phyloP scores from a whole-genome alignment of 2,113 vertebrate genomes.

The Rhabdornis inornatus region DNA sequence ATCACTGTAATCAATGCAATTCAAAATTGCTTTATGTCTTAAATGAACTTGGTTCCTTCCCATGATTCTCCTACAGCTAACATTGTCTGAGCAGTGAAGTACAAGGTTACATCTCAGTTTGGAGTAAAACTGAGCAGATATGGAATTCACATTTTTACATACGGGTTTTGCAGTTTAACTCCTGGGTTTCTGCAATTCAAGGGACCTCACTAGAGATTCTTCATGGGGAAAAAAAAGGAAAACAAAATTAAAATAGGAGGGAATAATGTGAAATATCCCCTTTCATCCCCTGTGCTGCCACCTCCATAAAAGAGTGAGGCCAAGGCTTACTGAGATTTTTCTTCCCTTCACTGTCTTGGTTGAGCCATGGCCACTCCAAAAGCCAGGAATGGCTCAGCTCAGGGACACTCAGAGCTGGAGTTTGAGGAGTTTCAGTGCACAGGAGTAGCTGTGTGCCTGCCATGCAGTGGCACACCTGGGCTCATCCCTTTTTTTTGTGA shows the following conservation, averaged over 20 bases:
- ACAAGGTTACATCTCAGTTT: constrained; percentile 25
- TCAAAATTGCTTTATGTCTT: constrained; percentile 57
- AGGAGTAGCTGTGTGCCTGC: fast-evolving
- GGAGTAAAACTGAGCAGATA: neutral
- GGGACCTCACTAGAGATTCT: fast-evolving
- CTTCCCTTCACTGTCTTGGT: neutral
- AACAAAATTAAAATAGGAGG: neutral
- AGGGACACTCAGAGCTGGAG: neutral
- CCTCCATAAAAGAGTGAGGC: neutral
- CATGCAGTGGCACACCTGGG: neutral
- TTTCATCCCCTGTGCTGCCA: neutral
- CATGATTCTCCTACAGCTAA: constrained; percentile 37
- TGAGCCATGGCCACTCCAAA: neutral
- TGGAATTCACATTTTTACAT: neutral
- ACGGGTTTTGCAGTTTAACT: neutral
- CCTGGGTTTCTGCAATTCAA: neutral
- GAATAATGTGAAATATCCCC: neutral
- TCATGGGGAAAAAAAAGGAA: neutral
- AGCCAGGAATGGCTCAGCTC: neutral
- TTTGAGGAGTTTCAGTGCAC: neutral
- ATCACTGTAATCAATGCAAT: constrained; percentile 70
- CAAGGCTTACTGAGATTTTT: neutral
- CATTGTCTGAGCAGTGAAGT: constrained; percentile 27
- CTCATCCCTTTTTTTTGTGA: fast-evolving
- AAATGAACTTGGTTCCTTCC: constrained; percentile 46